These are phyloP conservation scores for Patagioenas fasciata DNA, from an alignment of 2,113 vertebrate genomes.

Conservation along the genomic window DNA sequence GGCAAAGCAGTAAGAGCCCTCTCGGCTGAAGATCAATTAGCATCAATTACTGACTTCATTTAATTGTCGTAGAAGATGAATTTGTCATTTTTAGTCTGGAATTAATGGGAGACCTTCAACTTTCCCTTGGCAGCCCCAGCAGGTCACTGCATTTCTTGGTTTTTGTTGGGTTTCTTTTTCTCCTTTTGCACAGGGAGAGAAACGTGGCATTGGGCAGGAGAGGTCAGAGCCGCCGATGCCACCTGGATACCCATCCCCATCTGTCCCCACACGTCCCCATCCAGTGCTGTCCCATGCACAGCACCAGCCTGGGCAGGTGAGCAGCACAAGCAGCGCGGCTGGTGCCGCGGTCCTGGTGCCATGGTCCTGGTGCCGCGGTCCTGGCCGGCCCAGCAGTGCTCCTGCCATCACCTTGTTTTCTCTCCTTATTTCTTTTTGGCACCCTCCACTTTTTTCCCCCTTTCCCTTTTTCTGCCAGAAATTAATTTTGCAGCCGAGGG, in stretches of 20 bases:
- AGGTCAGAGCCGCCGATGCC: accelerated
- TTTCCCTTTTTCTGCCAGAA: constrained; percentile 78
- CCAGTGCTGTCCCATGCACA: neutral
- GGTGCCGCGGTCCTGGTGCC: neutral
- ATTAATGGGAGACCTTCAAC: constrained; percentile 89
- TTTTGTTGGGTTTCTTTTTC: constrained; percentile 30
- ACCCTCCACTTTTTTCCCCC: constrained; percentile 23
- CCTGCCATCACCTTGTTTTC: neutral
- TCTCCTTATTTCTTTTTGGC: neutral
- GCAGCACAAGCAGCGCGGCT: neutral
- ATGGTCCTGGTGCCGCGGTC: neutral
- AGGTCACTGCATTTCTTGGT: constrained; percentile 27
- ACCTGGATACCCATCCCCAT: neutral
- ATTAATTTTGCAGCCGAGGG: constrained; percentile 87
- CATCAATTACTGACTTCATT: constrained; percentile 91
- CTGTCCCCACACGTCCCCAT: neutral
- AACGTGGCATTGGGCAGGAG: neutral
- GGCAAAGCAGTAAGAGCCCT: constrained; percentile 68
- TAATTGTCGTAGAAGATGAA: constrained; percentile 90
- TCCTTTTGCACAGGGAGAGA: constrained; percentile 12
- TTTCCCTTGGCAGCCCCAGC: constrained; percentile 80
- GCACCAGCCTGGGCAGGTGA: neutral
- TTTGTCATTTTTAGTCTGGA: constrained; percentile 89
- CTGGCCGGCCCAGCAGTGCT: neutral
- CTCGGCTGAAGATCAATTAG: constrained; percentile 85